A percentile compares a stretch with the other conserved stretches of the same genome.
phyloP scores from a whole-genome alignment of 2,797 vertebrate genomes.

The Dendrocincla tyrannina region DNA sequence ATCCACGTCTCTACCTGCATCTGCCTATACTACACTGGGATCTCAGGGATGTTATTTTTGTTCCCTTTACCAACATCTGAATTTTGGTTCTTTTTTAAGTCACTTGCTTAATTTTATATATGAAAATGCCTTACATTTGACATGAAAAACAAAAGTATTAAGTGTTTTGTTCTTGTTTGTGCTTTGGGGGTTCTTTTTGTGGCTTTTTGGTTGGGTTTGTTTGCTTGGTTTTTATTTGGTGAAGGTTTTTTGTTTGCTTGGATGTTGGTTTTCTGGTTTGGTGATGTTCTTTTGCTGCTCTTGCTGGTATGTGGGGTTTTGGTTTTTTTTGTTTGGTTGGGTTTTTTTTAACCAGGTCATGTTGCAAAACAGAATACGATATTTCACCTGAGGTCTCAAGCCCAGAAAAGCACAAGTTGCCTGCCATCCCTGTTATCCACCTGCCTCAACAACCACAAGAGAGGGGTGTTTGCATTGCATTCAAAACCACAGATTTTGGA shows the following conservation, averaged over 20 bases:
- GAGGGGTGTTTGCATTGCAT: fast-evolving
- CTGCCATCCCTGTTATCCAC: neutral
- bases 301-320: too few species aligned
- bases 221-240: neutral
- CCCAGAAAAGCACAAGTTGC: neutral
- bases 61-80: neutral
- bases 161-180: fast-evolving
- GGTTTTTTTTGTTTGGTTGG: too few species aligned
- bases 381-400: neutral
- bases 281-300: neutral
- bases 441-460: neutral
- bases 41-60: neutral
- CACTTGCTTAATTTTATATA: neutral
- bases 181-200: fast-evolving
- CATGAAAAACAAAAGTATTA: neutral
- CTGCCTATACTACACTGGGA: neutral
- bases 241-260: too few species aligned
- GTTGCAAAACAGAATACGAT: neutral
- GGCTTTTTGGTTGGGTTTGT: neutral
- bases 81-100: neutral
- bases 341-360: neutral
- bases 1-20: neutral
- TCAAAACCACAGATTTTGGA: neutral
- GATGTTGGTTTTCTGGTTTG: too few species aligned
- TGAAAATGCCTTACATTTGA: neutral